Percentiles rank a stretch among this genome's conserved stretches.
Conservation (phyloP, 2,797 vertebrate species). For the Garrulus glandarius region DNA sequence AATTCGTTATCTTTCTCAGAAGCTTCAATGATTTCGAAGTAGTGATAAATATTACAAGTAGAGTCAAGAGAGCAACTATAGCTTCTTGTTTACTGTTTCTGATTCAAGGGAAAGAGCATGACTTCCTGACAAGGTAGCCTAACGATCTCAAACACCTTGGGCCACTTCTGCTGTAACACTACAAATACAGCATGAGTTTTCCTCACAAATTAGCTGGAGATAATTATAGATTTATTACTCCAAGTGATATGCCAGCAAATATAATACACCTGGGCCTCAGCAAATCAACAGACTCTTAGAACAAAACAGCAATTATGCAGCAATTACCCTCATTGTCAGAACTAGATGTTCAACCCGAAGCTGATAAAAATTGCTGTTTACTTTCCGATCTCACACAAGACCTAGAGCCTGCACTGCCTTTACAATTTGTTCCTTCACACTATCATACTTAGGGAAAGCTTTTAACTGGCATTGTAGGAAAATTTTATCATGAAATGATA, state of each 20-base stretch:
- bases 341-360: neutral
- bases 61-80: neutral
- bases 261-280: neutral
- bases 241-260: neutral
- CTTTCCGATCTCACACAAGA: neutral
- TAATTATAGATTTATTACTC: neutral
- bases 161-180: neutral
- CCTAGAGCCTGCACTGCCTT: neutral
- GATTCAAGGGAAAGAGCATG: neutral
- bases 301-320: neutral
- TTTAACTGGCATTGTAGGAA: neutral
- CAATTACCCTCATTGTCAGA: neutral
- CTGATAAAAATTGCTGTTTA: neutral
- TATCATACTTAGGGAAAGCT: neutral
- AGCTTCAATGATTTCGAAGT: neutral
- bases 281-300: neutral
- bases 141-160: neutral
- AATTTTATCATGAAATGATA: neutral
- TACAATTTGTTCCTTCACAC: neutral
- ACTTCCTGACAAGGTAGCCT: neutral
- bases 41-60: neutral
- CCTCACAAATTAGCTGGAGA: neutral
- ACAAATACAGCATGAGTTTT: neutral
- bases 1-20: neutral
- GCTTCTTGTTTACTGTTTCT: neutral